These are phyloP conservation scores for Drosophila formosana DNA, from an alignment of 2,888 invertebrate species.

Conservation along the genomic window DNA sequence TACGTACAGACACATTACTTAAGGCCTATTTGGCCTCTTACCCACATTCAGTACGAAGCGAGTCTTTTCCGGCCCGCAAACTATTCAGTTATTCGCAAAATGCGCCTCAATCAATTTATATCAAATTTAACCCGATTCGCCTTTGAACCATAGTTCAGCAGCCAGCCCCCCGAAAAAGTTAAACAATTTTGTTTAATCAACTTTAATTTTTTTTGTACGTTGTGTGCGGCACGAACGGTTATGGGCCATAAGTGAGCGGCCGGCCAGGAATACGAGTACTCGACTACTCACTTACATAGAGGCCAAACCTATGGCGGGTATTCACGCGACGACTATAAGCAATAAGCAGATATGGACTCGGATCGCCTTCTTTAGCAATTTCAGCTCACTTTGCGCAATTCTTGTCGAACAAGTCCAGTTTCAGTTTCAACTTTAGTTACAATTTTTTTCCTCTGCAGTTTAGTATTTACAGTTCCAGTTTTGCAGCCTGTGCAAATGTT, in stretches of 20 bases:
- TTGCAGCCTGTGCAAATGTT: constrained; percentile 38
- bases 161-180: constrained; percentile 61
- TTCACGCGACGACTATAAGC: constrained; percentile 10
- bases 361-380: constrained; percentile 60
- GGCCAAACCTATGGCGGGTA: constrained; percentile 21
- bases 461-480: constrained; percentile 29
- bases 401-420: constrained; percentile 54
- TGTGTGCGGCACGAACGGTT: constrained; percentile 53
- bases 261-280: constrained; percentile 17
- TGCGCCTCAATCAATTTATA: constrained; percentile 73
- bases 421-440: constrained; percentile 28
- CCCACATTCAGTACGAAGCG: constrained; percentile 5
- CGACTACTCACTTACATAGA: neutral
- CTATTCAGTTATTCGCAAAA: constrained; percentile 32
- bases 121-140: constrained; percentile 72
- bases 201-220: constrained; percentile 36
- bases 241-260: constrained; percentile 52
- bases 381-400: constrained; percentile 69
- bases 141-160: constrained; percentile 63
- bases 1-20: constrained; percentile 32
- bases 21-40: constrained; percentile 26
- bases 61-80: constrained; percentile 26
- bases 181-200: constrained; percentile 78
- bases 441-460: constrained; percentile 16
- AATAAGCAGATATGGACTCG: constrained; percentile 39